A percentile compares a stretch with the other conserved stretches of the same genome.
Conservation (phyloP, 2,113 vertebrate genomes). For the Psilopogon haemacephalus region DNA sequence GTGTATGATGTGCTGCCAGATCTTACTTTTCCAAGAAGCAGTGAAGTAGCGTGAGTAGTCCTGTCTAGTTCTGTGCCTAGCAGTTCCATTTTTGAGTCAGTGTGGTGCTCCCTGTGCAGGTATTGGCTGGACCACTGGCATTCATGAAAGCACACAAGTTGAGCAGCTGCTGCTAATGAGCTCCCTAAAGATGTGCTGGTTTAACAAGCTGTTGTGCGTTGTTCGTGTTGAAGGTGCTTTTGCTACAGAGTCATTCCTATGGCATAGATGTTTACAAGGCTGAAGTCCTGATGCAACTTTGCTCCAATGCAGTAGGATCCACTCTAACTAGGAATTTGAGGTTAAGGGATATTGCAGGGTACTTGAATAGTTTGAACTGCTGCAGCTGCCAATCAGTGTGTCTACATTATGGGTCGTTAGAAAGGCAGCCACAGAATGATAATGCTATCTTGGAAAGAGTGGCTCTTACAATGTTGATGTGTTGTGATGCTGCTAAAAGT, state of each 20-base stretch:
- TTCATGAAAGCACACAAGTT: background rate
- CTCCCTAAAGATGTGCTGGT: constrained; percentile 7
- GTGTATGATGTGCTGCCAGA: background rate
- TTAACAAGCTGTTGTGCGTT: background rate
- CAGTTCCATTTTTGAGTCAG: background rate
- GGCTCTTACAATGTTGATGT: background rate
- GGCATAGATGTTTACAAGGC: too few relatives aligned
- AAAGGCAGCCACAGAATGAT: background rate
- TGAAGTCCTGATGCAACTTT: background rate
- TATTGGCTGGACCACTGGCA: background rate
- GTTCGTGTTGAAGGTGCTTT: background rate
- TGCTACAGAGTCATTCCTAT: background rate
- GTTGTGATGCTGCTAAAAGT: background rate
- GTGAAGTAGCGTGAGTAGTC: background rate
- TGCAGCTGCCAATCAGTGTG: background rate
- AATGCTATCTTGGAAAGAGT: background rate
- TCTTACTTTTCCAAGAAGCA: background rate
- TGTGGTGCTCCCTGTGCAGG: background rate
- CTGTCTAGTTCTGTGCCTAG: background rate
- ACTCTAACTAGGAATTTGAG: background rate
- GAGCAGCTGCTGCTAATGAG: constrained; percentile 35
- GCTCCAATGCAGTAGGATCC: background rate
- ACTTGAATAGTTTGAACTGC: background rate
- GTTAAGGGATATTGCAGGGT: background rate
- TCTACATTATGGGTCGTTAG: background rate